Evolutionary conservation across 2,888 invertebrate species (phyloP).

Genomic region (Sialis fuliginosa): DNA sequence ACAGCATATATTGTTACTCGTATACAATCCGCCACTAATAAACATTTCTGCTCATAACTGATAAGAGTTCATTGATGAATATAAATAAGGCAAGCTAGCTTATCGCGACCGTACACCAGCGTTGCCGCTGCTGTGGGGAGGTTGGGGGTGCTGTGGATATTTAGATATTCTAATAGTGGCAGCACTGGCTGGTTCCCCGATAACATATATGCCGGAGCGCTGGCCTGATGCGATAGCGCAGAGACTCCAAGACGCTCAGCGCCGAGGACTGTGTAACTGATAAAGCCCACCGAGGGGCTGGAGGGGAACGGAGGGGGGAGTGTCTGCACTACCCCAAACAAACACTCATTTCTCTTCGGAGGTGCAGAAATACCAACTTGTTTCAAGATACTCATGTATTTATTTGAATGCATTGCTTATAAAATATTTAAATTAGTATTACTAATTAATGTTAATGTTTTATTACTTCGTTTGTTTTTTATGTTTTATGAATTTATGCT

Average conservation of each 20-base stretch:
- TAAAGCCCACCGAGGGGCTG: slow-evolving; percentile 19
- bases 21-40: slow-evolving; percentile 13
- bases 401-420: too few species aligned
- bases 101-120: slow-evolving; percentile 23
- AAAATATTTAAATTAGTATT: too few species aligned
- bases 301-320: neutral
- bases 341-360: too few species aligned
- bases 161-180: slow-evolving; percentile 28
- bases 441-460: too few species aligned
- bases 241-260: slow-evolving; percentile 14
- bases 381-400: too few species aligned
- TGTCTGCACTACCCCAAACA: neutral
- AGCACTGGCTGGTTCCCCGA: slow-evolving; percentile 1
- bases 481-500: too few species aligned
- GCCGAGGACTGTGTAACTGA: slow-evolving; percentile 23
- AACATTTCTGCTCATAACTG: slow-evolving; percentile 27
- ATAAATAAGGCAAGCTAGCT: slow-evolving; percentile 24
- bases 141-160: slow-evolving; percentile 21
- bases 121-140: slow-evolving; percentile 11
- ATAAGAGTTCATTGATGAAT: slow-evolving; percentile 28
- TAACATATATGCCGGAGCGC: slow-evolving; percentile 15
- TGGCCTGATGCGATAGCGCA: slow-evolving; percentile 17
- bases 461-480: too few species aligned
- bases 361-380: too few species aligned
- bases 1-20: too few species aligned